Percentiles rank a stretch among this genome's conserved stretches.
phyloP scores from a whole-genome alignment of 35 echinoderm and acorn worm species.

The Heliocidaris erythrogramma region DNA sequence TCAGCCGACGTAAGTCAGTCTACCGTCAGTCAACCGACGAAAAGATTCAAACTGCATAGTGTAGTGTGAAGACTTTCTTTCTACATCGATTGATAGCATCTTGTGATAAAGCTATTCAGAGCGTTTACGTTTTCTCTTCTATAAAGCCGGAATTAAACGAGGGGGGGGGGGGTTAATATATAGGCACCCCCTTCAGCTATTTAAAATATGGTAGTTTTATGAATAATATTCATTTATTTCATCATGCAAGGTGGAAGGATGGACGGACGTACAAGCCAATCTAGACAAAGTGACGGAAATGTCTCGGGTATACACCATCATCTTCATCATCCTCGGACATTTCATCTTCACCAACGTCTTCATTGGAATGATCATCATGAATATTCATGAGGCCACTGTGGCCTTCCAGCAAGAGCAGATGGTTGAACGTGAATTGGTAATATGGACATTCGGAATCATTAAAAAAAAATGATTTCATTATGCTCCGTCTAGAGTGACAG shows the following conservation, averaged over 20 bases:
- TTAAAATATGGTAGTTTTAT: too few species aligned
- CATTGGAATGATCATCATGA: slow-evolving; percentile 97
- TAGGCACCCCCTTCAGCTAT: too few species aligned
- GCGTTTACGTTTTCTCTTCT: too few species aligned
- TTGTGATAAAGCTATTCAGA: too few species aligned
- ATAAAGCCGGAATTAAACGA: too few species aligned
- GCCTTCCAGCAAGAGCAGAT: slow-evolving; percentile 77
- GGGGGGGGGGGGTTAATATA: too few species aligned
- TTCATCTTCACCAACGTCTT: slow-evolving; percentile 99
- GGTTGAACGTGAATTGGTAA: slow-evolving; percentile 88
- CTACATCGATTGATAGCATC: too few species aligned
- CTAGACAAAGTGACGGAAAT: slow-evolving; percentile 69
- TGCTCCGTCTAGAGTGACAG: neutral
- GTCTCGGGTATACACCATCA: slow-evolving; percentile 77
- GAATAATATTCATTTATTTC: neutral
- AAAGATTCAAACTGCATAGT: too few species aligned
- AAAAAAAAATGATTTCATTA: neutral
- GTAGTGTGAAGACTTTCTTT: too few species aligned
- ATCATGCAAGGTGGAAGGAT: slow-evolving; percentile 82
- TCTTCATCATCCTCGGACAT: slow-evolving; percentile 96
- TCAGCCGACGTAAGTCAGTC: too few species aligned
- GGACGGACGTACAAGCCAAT: slow-evolving; percentile 85
- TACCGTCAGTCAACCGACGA: too few species aligned
- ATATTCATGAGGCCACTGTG: slow-evolving; percentile 96
- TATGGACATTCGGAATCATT: too few species aligned